These are phyloP conservation scores for Notodonta ziczac DNA, from an alignment of 2,888 invertebrate genomes.

Conservation along the genomic window DNA sequence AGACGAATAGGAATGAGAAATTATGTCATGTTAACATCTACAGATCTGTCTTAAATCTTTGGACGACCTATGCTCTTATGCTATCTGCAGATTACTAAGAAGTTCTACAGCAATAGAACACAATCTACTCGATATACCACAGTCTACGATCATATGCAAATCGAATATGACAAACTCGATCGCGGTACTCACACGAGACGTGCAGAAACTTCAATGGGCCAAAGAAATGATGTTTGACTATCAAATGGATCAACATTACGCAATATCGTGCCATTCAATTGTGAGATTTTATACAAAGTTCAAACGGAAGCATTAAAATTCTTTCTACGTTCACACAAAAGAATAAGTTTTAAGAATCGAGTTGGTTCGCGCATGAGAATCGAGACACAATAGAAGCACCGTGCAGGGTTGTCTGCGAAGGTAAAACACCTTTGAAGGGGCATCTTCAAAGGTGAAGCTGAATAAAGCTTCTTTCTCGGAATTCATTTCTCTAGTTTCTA, in stretches of 20 bases:
- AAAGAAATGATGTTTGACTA: conserved; percentile 52
- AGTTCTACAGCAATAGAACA: not conserved
- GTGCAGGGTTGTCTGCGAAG: conserved; percentile 45
- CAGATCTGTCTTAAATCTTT: too few relatives aligned
- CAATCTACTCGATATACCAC: not conserved
- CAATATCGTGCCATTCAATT: conserved; percentile 63
- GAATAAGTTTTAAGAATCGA: conserved; percentile 80
- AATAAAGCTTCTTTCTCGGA: not conserved
- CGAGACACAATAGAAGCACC: conserved; percentile 63
- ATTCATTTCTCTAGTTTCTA: not conserved
- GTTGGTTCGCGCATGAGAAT: conserved; percentile 74
- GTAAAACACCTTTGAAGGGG: not conserved
- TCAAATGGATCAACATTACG: conserved; percentile 62
- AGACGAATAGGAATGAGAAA: too few relatives aligned
- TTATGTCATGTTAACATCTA: too few relatives aligned
- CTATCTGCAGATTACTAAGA: too few relatives aligned
- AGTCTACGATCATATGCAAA: conserved; percentile 23
- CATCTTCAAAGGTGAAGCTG: not conserved
- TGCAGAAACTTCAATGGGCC: conserved; percentile 47
- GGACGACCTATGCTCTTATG: too few relatives aligned
- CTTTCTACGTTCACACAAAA: conserved; percentile 78
- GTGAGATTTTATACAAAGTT: conserved; percentile 72
- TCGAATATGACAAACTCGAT: conserved; percentile 32
- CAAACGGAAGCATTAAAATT: conserved; percentile 82
- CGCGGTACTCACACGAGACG: conserved; percentile 28